Evolutionary conservation across 2,797 vertebrate genomes (phyloP).

Genomic region (Tenualosa ilisha): DNA sequence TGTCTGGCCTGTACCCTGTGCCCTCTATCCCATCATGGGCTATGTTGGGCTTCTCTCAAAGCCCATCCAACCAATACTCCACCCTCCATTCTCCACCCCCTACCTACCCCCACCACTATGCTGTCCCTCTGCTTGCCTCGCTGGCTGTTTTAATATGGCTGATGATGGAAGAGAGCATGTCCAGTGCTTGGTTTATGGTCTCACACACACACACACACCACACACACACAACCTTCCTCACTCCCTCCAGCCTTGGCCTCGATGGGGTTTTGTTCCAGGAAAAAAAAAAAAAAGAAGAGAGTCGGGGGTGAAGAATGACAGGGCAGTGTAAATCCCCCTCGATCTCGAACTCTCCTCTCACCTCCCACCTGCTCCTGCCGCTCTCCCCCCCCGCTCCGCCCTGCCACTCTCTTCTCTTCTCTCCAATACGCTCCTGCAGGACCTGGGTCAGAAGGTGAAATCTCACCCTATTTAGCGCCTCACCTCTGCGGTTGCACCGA

Average conservation of each 20-base stretch:
- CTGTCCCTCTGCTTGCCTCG: slow-evolving; percentile 15
- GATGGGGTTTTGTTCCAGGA: slow-evolving; percentile 68
- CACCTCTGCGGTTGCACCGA: slow-evolving; percentile 52
- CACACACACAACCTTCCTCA: not conserved
- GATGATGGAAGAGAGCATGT: slow-evolving; percentile 9
- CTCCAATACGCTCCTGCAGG: not conserved
- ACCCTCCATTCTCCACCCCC: not conserved
- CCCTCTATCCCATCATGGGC: not conserved
- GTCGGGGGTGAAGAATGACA: slow-evolving; percentile 48
- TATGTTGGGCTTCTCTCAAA: not conserved
- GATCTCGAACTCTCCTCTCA: slow-evolving; percentile 46
- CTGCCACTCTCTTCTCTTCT: slow-evolving; percentile 50
- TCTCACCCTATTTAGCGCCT: slow-evolving; percentile 72
- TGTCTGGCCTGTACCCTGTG: not conserved
- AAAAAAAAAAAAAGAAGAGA: slow-evolving; percentile 65
- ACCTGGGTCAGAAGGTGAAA: slow-evolving; percentile 68
- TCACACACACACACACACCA: not conserved
- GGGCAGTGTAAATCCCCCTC: slow-evolving; percentile 63
- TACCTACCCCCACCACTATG: not conserved
- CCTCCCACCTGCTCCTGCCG: slow-evolving; percentile 41
- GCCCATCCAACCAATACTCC: not conserved
- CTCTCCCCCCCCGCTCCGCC: slow-evolving; percentile 43
- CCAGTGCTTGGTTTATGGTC: not conserved
- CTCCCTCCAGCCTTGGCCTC: slow-evolving; percentile 39
- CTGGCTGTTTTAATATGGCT: slow-evolving; percentile 22